Evolutionary conservation across 2,797 vertebrate species (phyloP), one percentile per base, ranked within the genome.

Genomic region (Mallotus villosus): DNA sequence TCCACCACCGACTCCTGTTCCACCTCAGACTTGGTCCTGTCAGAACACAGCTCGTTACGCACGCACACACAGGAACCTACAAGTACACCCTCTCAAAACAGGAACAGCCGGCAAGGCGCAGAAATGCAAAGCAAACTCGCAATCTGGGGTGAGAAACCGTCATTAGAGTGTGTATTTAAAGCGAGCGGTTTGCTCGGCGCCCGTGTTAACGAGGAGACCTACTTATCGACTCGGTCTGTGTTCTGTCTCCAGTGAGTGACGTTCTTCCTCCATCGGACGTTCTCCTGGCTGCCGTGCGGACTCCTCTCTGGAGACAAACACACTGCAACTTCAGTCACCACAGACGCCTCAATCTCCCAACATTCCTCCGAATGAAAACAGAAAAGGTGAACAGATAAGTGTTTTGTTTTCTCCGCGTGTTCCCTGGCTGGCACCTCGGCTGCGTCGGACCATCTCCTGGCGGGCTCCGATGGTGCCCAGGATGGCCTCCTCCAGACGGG

Each of bases 361-460:
- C 11, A 58, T 49, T 19, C 66, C 63, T 25, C 55, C 22, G 11
- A 8, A 29, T 22, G 21, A 4, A 6, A 5, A 29, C 25, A 68
- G n/a, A 0, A 37, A 61, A 29, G 5, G 9, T 7, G 61, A 25
- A 64, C 53, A 71, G 46, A 37, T 19, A 37, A 37, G 8, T 37
- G 0, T 37, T 8, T 37, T 37, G 1, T 37, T 37, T 37, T 37
- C 27, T 29, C 25, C 25, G 25, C 17, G 37, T 46, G 34, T 68
- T 66, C 9, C 46, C 0, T 7, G 1, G 7, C 5, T 34, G 3
- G 76, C 77, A 95, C 95, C 96, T 90, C 95, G 90, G 79, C 94
- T 94, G 76, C 96, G 94, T 0, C 96, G 94, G 71, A 97, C 96
- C 96, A 97, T 97, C 88, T 97, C 96, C 76, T 97, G 96, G 0